Evolutionary conservation across 2,888 invertebrate species (phyloP).

Genomic region (Bombylius major): DNA sequence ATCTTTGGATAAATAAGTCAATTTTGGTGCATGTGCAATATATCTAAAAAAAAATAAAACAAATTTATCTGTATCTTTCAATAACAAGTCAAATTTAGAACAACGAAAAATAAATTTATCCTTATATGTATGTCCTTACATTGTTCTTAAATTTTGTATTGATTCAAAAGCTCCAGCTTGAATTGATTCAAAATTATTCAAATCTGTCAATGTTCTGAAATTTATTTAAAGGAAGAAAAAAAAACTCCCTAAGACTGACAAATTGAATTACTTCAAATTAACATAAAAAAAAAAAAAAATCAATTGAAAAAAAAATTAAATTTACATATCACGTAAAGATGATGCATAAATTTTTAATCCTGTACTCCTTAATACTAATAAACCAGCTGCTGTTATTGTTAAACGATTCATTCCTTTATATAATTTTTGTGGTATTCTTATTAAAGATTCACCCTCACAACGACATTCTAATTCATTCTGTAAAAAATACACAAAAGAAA

Average conservation of each 20-base stretch:
- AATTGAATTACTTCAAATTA: no score
- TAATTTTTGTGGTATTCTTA: slow-evolving; percentile 31
- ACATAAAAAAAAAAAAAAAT: no score
- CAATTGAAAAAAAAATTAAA: background rate
- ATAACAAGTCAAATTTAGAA: no score
- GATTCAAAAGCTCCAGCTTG: slow-evolving; percentile 32
- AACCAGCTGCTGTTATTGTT: slow-evolving; percentile 31
- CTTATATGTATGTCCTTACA: slow-evolving; percentile 10
- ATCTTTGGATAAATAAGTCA: slow-evolving; percentile 38
- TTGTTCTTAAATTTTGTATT: slow-evolving; percentile 13
- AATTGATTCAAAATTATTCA: slow-evolving; percentile 29
- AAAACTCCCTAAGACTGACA: no score
- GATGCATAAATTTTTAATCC: slow-evolving; percentile 29
- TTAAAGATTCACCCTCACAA: slow-evolving; percentile 31
- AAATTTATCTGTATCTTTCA: no score
- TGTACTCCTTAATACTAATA: slow-evolving; percentile 27
- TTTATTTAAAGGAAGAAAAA: background rate
- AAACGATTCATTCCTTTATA: slow-evolving; percentile 28
- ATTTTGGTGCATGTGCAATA: slow-evolving; percentile 52
- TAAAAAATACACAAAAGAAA: background rate
- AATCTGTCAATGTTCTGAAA: slow-evolving; percentile 15
- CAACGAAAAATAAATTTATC: no score
- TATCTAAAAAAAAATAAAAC: slow-evolving; percentile 40
- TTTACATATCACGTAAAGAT: slow-evolving; percentile 32
- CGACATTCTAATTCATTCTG: slow-evolving; percentile 33